Evolutionary conservation across 1,140 invertebrate genomes (phyloP).

Genomic region (Eubasilissa regina): DNA sequence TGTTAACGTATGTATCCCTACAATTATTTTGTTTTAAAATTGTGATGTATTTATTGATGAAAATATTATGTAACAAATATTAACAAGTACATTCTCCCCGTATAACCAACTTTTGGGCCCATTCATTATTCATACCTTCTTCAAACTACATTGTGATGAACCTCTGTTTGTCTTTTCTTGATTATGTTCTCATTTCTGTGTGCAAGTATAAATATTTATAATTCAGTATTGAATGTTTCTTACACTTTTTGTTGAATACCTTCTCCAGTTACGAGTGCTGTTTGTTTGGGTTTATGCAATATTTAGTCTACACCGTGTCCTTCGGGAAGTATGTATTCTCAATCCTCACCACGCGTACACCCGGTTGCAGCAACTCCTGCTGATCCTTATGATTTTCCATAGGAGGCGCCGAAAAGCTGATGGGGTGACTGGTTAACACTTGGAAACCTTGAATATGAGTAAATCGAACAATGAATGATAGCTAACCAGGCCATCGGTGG

Average conservation of each 20-base stretch:
- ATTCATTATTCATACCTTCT: constrained; percentile 10
- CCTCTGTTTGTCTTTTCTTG: constrained; percentile 19
- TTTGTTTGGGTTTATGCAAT: background rate
- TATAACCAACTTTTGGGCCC: constrained; percentile 8
- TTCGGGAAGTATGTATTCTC: background rate
- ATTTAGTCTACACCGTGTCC: background rate
- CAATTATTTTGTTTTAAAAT: constrained; percentile 26
- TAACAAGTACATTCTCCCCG: background rate
- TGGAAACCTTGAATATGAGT: background rate
- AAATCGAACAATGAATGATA: background rate
- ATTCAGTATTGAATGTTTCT: background rate
- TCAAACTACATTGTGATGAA: constrained; percentile 17
- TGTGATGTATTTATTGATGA: constrained; percentile 39
- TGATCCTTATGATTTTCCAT: background rate
- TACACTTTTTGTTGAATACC: background rate
- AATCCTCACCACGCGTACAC: background rate
- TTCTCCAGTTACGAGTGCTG: background rate
- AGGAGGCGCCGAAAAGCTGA: background rate
- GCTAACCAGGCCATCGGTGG: background rate
- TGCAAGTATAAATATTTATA: constrained; percentile 45
- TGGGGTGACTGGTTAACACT: background rate
- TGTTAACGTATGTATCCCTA: constrained; percentile 39
- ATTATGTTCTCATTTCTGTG: constrained; percentile 18
- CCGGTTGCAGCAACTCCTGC: background rate
- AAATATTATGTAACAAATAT: constrained; percentile 11